phyloP scores from a whole-genome alignment of 2,888 invertebrate species.

The Escarpia spicata region DNA sequence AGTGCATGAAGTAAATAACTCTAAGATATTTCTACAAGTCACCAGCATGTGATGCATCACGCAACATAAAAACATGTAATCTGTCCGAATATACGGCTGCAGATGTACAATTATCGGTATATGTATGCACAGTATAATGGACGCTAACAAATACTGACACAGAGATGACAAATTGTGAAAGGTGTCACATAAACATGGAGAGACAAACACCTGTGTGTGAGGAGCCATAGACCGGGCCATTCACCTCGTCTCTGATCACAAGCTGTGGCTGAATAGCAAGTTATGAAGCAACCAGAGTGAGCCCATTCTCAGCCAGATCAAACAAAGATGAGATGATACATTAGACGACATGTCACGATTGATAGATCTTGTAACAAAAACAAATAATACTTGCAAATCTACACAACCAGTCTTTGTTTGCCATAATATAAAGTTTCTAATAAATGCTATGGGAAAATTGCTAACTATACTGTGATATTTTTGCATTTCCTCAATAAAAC shows the following conservation, averaged over 20 bases:
- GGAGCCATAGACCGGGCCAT: not conserved
- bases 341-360: not conserved
- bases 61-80: not conserved
- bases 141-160: not conserved
- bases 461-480: not conserved
- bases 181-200: not conserved
- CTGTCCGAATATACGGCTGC: not conserved
- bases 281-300: not conserved
- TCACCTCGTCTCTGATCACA: not conserved
- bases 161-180: not conserved
- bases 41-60: not conserved
- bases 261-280: not conserved
- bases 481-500: not conserved
- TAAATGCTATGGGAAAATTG: too few species aligned
- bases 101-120: not conserved
- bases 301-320: not conserved
- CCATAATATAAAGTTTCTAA: not conserved
- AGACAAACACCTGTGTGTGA: not conserved
- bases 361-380: not conserved
- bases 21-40: not conserved
- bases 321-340: not conserved
- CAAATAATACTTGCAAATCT: not conserved
- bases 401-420: not conserved
- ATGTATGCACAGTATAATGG: not conserved
- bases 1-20: not conserved